Conservation (phyloP, 2,888 invertebrate genomes). For the Polydrusus cervinus region DNA sequence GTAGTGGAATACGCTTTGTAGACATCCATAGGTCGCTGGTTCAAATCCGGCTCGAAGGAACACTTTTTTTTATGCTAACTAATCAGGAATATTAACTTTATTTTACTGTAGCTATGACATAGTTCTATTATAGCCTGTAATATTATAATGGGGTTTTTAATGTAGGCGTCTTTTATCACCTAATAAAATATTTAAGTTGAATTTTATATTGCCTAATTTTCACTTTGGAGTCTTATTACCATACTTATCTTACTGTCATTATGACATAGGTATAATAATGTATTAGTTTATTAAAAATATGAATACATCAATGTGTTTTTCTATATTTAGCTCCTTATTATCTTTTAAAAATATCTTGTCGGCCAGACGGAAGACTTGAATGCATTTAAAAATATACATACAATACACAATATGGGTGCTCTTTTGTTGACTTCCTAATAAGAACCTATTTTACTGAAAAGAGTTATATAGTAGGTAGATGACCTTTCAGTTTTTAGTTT, state of each 20-base stretch:
- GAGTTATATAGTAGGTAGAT: conserved; percentile 28
- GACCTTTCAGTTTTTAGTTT: conserved; percentile 2
- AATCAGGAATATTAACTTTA: not conserved
- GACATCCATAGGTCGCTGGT: conserved; percentile 75
- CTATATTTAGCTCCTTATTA: conserved; percentile 40
- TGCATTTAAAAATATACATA: conserved; percentile 51
- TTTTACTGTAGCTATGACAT: not conserved
- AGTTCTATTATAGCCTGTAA: not conserved
- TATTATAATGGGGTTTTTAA: not conserved
- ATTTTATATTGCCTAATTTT: too few species aligned
- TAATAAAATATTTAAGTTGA: not conserved
- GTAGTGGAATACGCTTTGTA: conserved; percentile 56
- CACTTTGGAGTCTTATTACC: not conserved
- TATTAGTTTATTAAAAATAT: conserved; percentile 37
- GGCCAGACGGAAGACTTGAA: conserved; percentile 38
- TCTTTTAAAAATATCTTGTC: conserved; percentile 35
- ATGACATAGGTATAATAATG: not conserved
- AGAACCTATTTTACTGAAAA: conserved; percentile 26
- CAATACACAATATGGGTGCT: conserved; percentile 41
- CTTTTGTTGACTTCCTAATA: conserved; percentile 45
- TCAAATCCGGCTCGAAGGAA: conserved; percentile 68
- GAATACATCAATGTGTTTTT: conserved; percentile 45
- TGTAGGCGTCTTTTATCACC: not conserved
- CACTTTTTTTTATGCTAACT: conserved; percentile 49
- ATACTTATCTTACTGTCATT: conserved; percentile 17